These are phyloP conservation scores for Sporophila hypoxantha DNA, from an alignment of 2,113 vertebrate genomes.

Conservation along the genomic window DNA sequence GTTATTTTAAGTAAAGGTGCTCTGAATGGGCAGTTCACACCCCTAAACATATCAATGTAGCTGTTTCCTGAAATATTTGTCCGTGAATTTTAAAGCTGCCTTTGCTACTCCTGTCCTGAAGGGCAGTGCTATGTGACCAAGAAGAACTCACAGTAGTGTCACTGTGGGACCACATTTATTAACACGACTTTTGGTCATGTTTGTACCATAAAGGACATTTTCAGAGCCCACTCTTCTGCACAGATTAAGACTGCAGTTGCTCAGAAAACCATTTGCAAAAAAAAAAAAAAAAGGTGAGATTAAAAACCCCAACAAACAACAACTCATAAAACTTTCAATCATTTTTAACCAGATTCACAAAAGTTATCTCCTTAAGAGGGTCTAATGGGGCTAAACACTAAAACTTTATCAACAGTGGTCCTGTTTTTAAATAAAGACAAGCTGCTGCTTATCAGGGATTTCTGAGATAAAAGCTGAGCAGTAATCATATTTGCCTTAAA, in stretches of 20 bases:
- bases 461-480: constrained; percentile 1
- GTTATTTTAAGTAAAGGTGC: not conserved
- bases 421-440: not conserved
- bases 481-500: constrained; percentile 24
- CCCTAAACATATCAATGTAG: not conserved
- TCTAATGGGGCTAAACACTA: not conserved
- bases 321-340: not conserved
- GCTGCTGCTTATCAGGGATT: not conserved
- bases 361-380: not conserved
- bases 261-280: not conserved
- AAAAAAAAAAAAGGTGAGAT: not conserved
- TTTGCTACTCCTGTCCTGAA: not conserved
- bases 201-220: not conserved
- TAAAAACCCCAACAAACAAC: not conserved
- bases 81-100: not conserved
- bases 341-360: not conserved
- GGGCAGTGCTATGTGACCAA: rapidly evolving
- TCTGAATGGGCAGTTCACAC: not conserved
- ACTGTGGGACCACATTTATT: not conserved
- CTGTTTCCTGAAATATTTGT: not conserved
- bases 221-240: not conserved
- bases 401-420: not conserved
- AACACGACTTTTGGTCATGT: not conserved
- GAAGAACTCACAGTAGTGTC: not conserved
- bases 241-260: not conserved